These are phyloP conservation scores for Trichomalopsis sarcophagae DNA, from an alignment of 1,140 invertebrate genomes.

Conservation along the genomic window DNA sequence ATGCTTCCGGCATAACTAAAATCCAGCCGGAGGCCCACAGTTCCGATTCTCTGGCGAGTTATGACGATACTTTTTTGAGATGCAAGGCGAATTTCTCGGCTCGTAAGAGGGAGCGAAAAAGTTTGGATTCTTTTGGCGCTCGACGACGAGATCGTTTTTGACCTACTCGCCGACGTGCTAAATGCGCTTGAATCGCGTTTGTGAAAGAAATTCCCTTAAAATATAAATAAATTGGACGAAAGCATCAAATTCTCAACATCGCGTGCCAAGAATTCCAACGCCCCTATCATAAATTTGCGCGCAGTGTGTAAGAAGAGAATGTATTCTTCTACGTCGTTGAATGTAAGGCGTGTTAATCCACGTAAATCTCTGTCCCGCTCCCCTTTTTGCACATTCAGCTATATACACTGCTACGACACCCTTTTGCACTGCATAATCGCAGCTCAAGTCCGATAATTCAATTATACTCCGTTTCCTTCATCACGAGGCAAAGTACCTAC, in stretches of 20 bases:
- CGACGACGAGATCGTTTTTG: too few relatives aligned
- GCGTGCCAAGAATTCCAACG: too few relatives aligned
- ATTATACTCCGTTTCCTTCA: conserved; percentile 5
- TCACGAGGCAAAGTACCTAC: not conserved
- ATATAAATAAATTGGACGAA: too few relatives aligned
- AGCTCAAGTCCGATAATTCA: conserved; percentile 16
- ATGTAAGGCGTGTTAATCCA: not conserved
- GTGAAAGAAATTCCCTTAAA: too few relatives aligned
- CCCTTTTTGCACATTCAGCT: not conserved
- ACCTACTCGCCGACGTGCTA: too few relatives aligned
- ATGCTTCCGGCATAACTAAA: conserved; percentile 37
- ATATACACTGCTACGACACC: not conserved
- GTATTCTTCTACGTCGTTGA: not conserved
- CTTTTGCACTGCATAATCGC: conserved; percentile 11
- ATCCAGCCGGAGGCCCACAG: not conserved
- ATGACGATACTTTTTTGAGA: conserved; percentile 1
- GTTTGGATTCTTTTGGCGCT: too few relatives aligned
- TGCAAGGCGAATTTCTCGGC: not conserved
- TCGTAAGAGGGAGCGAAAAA: not conserved
- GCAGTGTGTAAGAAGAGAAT: not conserved
- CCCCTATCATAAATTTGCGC: not conserved
- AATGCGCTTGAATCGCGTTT: too few relatives aligned
- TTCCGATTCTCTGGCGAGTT: conserved; percentile 32
- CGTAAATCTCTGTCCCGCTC: not conserved
- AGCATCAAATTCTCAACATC: too few relatives aligned